Base-by-base conservation (phyloP, 2,888 invertebrate species). In the Pandemis heparana region DNA sequence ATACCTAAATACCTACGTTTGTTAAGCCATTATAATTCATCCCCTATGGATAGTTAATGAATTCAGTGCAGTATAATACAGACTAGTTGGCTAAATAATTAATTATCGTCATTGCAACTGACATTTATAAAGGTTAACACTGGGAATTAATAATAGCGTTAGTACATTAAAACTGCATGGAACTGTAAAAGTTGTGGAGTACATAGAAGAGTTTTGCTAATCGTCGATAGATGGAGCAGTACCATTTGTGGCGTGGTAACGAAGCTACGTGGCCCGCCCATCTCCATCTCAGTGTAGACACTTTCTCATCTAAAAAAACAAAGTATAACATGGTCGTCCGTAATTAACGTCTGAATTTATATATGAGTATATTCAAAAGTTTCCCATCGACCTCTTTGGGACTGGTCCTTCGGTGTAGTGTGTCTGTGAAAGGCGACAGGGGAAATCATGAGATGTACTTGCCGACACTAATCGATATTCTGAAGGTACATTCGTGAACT, bases 51-150 rank as follows among this genome's bases (percentile, higher is more conserved):
- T 56, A 56, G 12, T 56, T 56, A 23, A 60, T 39, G 38, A n/a
- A 8, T 39, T 39, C 14, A n/a, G n/a, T 2, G 14, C 6, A 38
- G 14, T 39, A 60, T 38, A 38, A 10, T n/a, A 38, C n/a, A 8
- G n/a, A 60, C 39, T 60, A 39, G 14, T 38, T 39, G 60, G n/a
- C 10, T 60, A n/a, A 60, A n/a, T 60, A 39, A 60, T 60, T n/a
- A n/a, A 38, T 60, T 60, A 39, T 12, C 6, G 6, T 5, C 8
- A 18, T 56, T 18, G 18, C 10, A 16, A 53, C 56, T 56, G 23
- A 32, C 56, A 23, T 56, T 56, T 23, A 56, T 23, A 56, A 56
- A 56, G 56, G 56, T 56, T 7, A 53, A 9, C 3, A 9, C 18
- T 53, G 3, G 9, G 23, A 0, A n/a, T n/a, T n/a, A n/a, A n/a